phyloP scores from a whole-genome alignment of 2,888 invertebrate genomes.

The Thyatira batis region DNA sequence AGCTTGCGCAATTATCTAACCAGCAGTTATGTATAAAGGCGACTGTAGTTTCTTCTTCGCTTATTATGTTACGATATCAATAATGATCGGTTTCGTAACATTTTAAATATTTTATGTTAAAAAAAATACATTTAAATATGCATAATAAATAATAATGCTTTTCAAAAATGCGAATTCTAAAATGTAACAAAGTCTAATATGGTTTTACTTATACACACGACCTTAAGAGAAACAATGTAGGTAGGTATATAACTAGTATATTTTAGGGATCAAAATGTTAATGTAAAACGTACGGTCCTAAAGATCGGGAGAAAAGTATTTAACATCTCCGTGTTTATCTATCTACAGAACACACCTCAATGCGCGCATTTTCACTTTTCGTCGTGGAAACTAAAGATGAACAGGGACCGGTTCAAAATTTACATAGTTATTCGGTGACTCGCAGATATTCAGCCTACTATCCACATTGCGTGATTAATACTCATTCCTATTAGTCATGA shows the following conservation, averaged over 20 bases:
- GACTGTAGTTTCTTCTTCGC: too few species aligned
- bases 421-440: constrained; percentile 42
- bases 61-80: too few species aligned
- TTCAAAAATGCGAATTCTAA: too few species aligned
- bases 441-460: constrained; percentile 12
- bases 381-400: constrained; percentile 48
- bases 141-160: too few species aligned
- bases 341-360: constrained; percentile 30
- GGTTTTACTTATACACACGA: too few species aligned
- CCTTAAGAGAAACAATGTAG: too few species aligned
- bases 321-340: constrained; percentile 16
- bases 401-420: constrained; percentile 44
- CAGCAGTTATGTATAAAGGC: not conserved
- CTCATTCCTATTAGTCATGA: constrained; percentile 29
- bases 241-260: too few species aligned
- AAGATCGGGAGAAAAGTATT: not conserved
- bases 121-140: too few species aligned
- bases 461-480: constrained; percentile 25
- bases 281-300: not conserved
- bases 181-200: too few species aligned
- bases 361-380: constrained; percentile 68
- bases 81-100: too few species aligned
- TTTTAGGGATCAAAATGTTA: not conserved
- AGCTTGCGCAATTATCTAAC: not conserved
- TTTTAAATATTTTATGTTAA: too few species aligned